Evolutionary conservation across 2,888 invertebrate species (phyloP).

Genomic region (Apoderus coryli): DNA sequence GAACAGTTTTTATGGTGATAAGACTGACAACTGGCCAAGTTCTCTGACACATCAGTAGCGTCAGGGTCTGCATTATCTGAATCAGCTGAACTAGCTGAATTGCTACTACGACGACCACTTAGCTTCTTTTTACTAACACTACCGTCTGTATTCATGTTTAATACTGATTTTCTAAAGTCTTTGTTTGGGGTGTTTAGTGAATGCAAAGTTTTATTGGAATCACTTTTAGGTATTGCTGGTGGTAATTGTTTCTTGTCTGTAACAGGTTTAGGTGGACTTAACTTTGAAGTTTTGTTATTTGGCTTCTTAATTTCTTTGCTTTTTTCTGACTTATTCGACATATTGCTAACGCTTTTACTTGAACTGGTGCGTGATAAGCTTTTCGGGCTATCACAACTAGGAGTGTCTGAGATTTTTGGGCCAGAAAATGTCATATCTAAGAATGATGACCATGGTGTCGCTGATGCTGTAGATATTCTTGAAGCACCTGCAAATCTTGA

Average conservation of each 20-base stretch:
- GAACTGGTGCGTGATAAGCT: conserved; percentile 33
- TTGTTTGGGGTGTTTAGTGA: conserved; percentile 43
- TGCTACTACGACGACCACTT: conserved; percentile 32
- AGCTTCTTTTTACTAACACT: conserved; percentile 25
- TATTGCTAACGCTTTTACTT: conserved; percentile 34
- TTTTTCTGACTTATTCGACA: conserved; percentile 21
- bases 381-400: conserved; percentile 27
- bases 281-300: conserved; percentile 20
- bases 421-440: conserved; percentile 37
- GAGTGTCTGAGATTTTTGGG: conserved; percentile 21
- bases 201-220: conserved; percentile 27
- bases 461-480: conserved; percentile 36
- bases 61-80: conserved; percentile 33
- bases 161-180: conserved; percentile 57
- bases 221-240: conserved; percentile 37
- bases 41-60: conserved; percentile 30
- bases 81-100: conserved; percentile 35
- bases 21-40: conserved; percentile 26
- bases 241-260: conserved; percentile 25
- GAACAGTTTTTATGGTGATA: conserved; percentile 22
- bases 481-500: conserved; percentile 49
- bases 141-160: conserved; percentile 46
- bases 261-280: conserved; percentile 22
- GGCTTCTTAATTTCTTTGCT: conserved; percentile 21
- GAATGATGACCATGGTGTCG: conserved; percentile 50